These are phyloP conservation scores for Heliothis virescens DNA, from an alignment of 1,140 invertebrate species.

Conservation along the genomic window DNA sequence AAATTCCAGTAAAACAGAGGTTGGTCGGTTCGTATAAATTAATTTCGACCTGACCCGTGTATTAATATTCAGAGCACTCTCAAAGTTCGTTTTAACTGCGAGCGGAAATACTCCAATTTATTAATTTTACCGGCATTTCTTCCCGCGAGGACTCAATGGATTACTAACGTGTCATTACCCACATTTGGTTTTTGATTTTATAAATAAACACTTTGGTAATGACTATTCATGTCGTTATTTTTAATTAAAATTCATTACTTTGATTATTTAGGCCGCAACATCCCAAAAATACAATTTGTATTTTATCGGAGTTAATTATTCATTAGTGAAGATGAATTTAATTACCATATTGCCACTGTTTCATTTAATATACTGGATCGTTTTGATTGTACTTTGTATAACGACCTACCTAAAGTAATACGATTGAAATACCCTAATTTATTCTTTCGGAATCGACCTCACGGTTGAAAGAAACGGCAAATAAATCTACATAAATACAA, in stretches of 20 bases:
- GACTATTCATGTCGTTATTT: neutral
- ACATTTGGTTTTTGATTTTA: constrained; percentile 29
- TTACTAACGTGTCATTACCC: constrained; percentile 62
- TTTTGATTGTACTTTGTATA: constrained; percentile 17
- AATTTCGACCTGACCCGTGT: constrained; percentile 77
- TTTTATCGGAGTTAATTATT: neutral
- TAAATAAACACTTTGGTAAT: constrained; percentile 3
- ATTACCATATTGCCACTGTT: neutral
- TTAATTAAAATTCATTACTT: constrained; percentile 2
- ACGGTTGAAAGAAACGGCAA: constrained; percentile 13
- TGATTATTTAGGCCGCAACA: neutral
- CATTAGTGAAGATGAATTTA: neutral
- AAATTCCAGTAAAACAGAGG: constrained; percentile 70
- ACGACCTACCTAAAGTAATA: neutral
- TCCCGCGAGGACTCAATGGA: constrained; percentile 55
- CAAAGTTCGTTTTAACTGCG: constrained; percentile 74
- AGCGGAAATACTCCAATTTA: constrained; percentile 75
- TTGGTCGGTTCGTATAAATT: constrained; percentile 78
- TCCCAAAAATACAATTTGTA: neutral
- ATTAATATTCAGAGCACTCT: constrained; percentile 81
- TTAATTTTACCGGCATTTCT: constrained; percentile 71
- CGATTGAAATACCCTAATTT: constrained; percentile 26
- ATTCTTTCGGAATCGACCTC: constrained; percentile 17
- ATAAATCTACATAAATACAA: constrained; percentile 23
- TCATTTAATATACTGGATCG: neutral